Evolutionary conservation across 2,113 vertebrate species (phyloP), one percentile per base, ranked within the genome.

Genomic region (Eclectus roratus): DNA sequence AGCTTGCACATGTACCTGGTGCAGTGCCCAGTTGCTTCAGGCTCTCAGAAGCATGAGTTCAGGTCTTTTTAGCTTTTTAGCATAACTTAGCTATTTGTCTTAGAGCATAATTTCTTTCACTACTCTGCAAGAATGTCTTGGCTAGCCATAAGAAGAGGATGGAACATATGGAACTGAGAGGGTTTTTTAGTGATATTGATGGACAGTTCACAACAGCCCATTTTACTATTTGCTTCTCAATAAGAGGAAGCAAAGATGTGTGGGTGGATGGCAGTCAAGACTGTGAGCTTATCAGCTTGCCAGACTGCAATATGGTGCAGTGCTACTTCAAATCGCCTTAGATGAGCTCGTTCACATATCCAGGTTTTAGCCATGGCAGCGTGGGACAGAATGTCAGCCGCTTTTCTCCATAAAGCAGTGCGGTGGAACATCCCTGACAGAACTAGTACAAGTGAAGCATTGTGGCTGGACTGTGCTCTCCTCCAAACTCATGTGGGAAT

Each of bases 241-340:
- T 46, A 84, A 77, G 39, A 93, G 44, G 69, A 89, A 95, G 85
- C n/a, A 92, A 86, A 91, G 68, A 74, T 90, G 61, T 88, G 93
- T 92, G 77, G 69, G 91, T 79, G 77, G 83, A 93, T 93, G 91
- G 47, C 85, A 96, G 92, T 92, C 88, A 94, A 92, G 88, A 84
- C 86, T 92, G 94, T 68, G 44, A 89, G 69, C 6, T 90, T 78
- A 89, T 81, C 83, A 89, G 47, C 73, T 76, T 89, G 83, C 35
- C 77, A 94, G 83, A 81, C 77, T 74, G 50, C 69, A 93, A 47
- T 55, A 66, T 43, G 52, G 73, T 49, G 52, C 55, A 52, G 31
- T 47, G 61, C 24, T 91, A 47, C 70, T 81, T 85, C 3, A 3
- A 37, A 61, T 86, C 1, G 3, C 61, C 70, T 80, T 79, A 55